Percentiles rank a stretch among this genome's conserved stretches.
These are phyloP conservation scores for Allobates femoralis DNA, from an alignment of 2,797 vertebrate species.

Conservation along the genomic window DNA sequence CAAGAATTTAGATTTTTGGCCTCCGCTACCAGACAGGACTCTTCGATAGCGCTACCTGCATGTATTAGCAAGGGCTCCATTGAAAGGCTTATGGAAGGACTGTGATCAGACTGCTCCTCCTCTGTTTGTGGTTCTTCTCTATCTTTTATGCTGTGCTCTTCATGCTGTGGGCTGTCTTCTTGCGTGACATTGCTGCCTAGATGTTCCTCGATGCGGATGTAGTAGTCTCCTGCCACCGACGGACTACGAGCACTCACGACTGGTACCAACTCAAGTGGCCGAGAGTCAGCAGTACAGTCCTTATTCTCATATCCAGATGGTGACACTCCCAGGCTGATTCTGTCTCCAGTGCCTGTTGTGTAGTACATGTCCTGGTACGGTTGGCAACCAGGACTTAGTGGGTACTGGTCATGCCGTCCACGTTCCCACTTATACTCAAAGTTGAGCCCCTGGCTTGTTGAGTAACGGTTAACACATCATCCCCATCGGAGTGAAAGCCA, in stretches of 20 bases:
- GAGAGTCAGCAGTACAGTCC: constrained; percentile 69
- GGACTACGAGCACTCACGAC: constrained; percentile 92
- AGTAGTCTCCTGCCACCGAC: constrained; percentile 89
- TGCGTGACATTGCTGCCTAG: constrained; percentile 80
- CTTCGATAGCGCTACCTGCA: constrained; percentile 67
- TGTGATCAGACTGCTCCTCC: constrained; percentile 75
- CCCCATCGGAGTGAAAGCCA: constrained; percentile 81
- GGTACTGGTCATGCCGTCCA: constrained; percentile 80
- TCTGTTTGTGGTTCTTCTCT: constrained; percentile 72
- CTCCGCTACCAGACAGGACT: constrained; percentile 75
- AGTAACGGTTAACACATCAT: constrained; percentile 93
- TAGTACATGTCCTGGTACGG: constrained; percentile 87
- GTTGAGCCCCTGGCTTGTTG: constrained; percentile 95
- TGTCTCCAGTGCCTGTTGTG: constrained; percentile 76
- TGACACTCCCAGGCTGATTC: constrained; percentile 79
- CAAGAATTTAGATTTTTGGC: constrained; percentile 73
- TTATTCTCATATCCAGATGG: constrained; percentile 87
- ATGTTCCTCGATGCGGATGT: constrained; percentile 93
- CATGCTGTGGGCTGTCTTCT: constrained; percentile 84
- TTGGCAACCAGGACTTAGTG: constrained; percentile 76
- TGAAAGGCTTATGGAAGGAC: constrained; percentile 83
- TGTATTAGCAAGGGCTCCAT: constrained; percentile 90
- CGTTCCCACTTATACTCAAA: constrained; percentile 98
- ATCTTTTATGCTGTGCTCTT: constrained; percentile 45
- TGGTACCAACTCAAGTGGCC: constrained; percentile 84